Conservation (phyloP, 2,113 vertebrate genomes). For the Etheostoma spectabile region DNA sequence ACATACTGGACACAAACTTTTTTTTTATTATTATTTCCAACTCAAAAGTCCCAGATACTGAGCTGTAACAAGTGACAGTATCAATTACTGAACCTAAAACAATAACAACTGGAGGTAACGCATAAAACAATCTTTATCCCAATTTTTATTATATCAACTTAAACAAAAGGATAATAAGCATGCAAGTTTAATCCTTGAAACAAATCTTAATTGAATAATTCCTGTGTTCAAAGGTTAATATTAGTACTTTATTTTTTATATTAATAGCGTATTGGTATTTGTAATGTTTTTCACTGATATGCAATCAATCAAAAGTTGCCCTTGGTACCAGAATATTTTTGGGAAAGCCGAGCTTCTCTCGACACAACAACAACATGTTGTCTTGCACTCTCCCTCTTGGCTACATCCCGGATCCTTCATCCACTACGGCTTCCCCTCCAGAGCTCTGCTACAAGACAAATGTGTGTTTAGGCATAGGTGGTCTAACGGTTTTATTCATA, state of each 20-base stretch:
- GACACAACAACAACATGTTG: constrained; percentile 1
- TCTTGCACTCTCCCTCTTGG: constrained; percentile 19
- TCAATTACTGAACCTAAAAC: background rate
- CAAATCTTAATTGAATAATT: background rate
- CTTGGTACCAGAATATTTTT: background rate
- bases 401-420: constrained; percentile 83
- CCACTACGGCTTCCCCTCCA: constrained; percentile 44
- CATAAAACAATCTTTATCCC: background rate
- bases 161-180: background rate
- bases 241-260: background rate
- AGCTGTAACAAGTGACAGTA: background rate
- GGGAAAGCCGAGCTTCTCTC: constrained; percentile 1
- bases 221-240: background rate
- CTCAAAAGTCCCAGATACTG: background rate
- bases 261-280: background rate
- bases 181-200: background rate
- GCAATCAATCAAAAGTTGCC: background rate
- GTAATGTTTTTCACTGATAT: background rate
- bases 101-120: background rate
- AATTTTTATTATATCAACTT: background rate
- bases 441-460: constrained; percentile 56
- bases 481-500: background rate
- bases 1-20: background rate
- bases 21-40: background rate
- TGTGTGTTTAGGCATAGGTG: background rate